Base-by-base conservation (phyloP, 2,888 invertebrate genomes). In the Oxyteleia sp. region DNA sequence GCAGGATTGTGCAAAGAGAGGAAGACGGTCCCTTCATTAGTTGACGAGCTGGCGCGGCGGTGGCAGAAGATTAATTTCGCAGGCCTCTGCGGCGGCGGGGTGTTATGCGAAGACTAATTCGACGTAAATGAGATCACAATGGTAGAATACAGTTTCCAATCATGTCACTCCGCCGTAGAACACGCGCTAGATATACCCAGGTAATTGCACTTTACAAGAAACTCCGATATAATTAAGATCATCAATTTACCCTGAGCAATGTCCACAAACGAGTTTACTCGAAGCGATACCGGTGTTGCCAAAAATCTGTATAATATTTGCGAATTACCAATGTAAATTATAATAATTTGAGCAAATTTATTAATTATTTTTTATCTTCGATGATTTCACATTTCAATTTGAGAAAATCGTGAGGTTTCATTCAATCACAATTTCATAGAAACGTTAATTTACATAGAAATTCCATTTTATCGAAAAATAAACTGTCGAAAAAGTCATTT, bases 121-220 rank as follows among this genome's bases (percentile, higher is more conserved):
- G 88, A 89, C 89, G 88, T 90, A 91, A 91, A 91, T 91, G 90
- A 89, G 90, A 91, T 91, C 89, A 91, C 91, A 90, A 91, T 89
- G 90, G 90, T 88, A 88, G 88, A 90, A 89, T 90, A 88, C 89
- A 89, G 89, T 90, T 90, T 88, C 89, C 89, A 90, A 89, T 90
- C 90, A 87, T 89, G 88, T 88, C 87, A 87, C 84, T 84, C 84
- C 84, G 82, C 68, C 84, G 81, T 78, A 64, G 78, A 79, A 79
- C 74, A 74, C 41, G 72, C 26, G 57, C 64, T 49, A 51, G 63
- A 84, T 87, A 84, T 87, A 84, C 84, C 84, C 87, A 78, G 87
- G 86, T 88, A 88, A 89, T 89, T 80, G 79, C 71, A 72, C 74
- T 69, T 55, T 66, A 59, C 71, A 76, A 75, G 78, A 43, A 80